Conservation (phyloP, 2,797 vertebrate genomes). For the Alcedo quadribrachys region DNA sequence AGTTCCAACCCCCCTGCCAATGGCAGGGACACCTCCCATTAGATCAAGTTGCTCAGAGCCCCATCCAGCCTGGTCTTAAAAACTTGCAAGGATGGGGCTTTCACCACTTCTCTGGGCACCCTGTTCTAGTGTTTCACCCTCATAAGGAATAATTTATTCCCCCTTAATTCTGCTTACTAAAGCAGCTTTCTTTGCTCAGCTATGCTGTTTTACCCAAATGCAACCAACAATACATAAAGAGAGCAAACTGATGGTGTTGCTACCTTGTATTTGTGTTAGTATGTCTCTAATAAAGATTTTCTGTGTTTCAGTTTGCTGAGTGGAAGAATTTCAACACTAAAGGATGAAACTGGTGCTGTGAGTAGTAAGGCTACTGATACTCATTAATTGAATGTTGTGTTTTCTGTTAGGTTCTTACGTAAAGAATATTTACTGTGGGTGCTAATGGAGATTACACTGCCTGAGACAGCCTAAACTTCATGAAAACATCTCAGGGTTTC, state of each 20-base stretch:
- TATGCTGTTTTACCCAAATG: neutral
- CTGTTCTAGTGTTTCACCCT: too few species aligned
- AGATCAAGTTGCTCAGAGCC: too few species aligned
- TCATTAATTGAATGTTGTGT: neutral
- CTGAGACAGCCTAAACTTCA: neutral
- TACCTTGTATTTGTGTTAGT: neutral
- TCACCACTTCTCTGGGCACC: too few species aligned
- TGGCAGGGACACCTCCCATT: too few species aligned
- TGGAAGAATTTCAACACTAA: conserved; percentile 97
- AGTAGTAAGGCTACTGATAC: conserved; percentile 75
- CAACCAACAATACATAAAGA: neutral
- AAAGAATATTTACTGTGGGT: neutral
- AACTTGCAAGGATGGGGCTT: too few species aligned
- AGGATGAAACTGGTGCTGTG: conserved; percentile 99
- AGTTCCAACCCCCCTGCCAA: too few species aligned
- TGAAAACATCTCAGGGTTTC: neutral
- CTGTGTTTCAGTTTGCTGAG: conserved; percentile 91
- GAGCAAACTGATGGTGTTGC: neutral
- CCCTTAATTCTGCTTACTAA: neutral
- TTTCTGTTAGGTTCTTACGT: neutral
- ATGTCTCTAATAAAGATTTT: neutral
- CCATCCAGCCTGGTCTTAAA: too few species aligned
- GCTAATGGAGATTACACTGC: neutral
- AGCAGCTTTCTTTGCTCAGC: neutral
- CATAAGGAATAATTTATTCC: neutral